These are phyloP conservation scores for Cyprinodon brontotheroides DNA, from an alignment of 2,113 vertebrate species.

Conservation along the genomic window DNA sequence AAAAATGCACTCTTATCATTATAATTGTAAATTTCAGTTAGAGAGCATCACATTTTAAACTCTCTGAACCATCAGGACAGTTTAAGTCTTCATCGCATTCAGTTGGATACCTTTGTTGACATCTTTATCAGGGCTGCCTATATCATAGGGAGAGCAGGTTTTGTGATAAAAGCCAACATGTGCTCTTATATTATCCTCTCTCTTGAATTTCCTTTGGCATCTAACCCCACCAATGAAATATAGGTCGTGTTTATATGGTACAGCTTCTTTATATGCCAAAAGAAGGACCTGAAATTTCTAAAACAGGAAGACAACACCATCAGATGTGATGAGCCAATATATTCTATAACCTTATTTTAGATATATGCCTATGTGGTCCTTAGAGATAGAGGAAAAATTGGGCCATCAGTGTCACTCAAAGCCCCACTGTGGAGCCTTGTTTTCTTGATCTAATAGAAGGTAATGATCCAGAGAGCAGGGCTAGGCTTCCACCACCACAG, in stretches of 20 bases:
- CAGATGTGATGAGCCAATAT: constrained; percentile 69
- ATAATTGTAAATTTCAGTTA: too few relatives aligned
- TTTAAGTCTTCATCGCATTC: neutral
- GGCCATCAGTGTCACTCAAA: constrained; percentile 80
- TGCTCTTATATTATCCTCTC: neutral
- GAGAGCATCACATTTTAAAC: too few relatives aligned
- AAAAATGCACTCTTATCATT: too few relatives aligned
- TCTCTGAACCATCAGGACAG: too few relatives aligned
- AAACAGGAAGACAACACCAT: constrained; percentile 41
- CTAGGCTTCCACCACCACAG: constrained; percentile 75
- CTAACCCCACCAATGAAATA: constrained; percentile 10
- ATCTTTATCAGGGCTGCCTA: neutral
- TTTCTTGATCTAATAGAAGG: constrained; percentile 93
- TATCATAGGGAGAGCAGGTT: neutral
- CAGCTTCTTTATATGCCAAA: constrained; percentile 8
- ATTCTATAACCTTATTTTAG: constrained; percentile 71
- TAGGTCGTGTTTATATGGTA: constrained; percentile 13
- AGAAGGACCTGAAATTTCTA: constrained; percentile 40
- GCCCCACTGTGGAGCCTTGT: constrained; percentile 81
- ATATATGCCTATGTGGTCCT: constrained; percentile 74
- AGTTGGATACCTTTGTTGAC: neutral
- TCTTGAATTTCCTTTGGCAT: constrained; percentile 9
- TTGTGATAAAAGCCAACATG: constrained; percentile 7
- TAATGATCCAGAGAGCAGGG: constrained; percentile 84
- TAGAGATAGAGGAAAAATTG: constrained; percentile 75